Base-by-base conservation (phyloP, 2,888 invertebrate species). In the Deilephila porcellus region DNA sequence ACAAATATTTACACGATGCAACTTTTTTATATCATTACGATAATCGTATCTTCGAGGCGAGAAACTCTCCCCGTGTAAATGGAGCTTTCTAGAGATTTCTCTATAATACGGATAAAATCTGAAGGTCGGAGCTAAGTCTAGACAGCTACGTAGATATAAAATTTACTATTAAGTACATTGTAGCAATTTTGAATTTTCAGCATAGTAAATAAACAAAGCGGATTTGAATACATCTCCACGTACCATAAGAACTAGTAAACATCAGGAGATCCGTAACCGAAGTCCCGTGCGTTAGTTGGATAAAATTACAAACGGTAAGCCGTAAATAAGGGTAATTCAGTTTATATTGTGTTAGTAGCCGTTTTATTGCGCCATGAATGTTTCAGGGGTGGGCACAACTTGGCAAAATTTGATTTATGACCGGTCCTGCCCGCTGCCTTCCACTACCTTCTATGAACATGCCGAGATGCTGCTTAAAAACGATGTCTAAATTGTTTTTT, bases 351-450 rank as follows among this genome's bases (percentile, higher is more conserved):
- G 73, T 60, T 71, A 71, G 60, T 64, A 53, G 64, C 71, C 45
- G 67, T 59, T 64, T 74, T 74, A 74, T 71, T 71, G 73, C 77
- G 67, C 78, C 74, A 80, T 89, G 83, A 88, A 89, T 89, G 86
- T 82, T 86, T 82, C 78, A 87, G 77, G 80, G 81, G 79, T 78
- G 81, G 83, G 73, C 79, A 81, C 78, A 77, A 78, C 78, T 78
- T 77, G 80, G 79, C 77, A 74, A 78, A 82, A 77, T 82, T 83
- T 85, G 85, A 85, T 84, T 82, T 83, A 85, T 70, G 70, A 11
- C 20, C 37, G 45, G 32, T 11, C 53, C 34, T 71, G 19, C 37
- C 73, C 4, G 6, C 3, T 53, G 70, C 25, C 62, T 56, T 34
- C 34, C 45, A 62, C 19, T 62, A 62, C 56, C 53, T 56, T 34